Evolutionary conservation across 2,113 vertebrate species (phyloP).

Genomic region (Melanerpes aurifrons): DNA sequence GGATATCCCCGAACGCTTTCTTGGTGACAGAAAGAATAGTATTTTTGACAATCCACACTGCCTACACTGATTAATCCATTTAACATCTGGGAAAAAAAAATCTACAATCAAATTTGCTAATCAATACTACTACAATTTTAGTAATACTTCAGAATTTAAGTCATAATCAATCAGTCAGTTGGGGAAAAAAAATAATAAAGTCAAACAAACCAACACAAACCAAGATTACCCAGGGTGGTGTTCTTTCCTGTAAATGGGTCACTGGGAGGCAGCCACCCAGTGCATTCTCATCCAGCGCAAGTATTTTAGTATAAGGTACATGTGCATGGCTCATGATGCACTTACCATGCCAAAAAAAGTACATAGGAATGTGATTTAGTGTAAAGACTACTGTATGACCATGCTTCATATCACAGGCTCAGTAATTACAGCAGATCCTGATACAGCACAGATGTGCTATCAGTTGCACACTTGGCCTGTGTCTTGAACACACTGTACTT

Average conservation of each 20-base stretch:
- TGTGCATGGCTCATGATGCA: not conserved
- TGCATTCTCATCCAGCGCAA: not conserved
- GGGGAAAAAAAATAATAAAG: not conserved
- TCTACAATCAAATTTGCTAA: not conserved
- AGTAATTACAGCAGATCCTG: not conserved
- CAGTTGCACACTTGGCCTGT: not conserved
- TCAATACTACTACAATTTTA: not conserved
- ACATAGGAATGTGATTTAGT: accelerated
- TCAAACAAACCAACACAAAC: not conserved
- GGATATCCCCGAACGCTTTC: conserved; percentile 90
- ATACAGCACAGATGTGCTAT: not conserved
- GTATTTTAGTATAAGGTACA: not conserved
- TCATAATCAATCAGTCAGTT: not conserved
- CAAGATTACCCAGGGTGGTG: not conserved
- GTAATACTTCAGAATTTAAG: not conserved
- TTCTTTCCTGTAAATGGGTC: not conserved
- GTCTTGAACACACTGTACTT: not conserved
- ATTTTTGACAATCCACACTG: conserved; percentile 92
- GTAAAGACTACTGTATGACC: not conserved
- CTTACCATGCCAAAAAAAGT: not conserved
- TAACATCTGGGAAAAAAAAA: conserved; percentile 75
- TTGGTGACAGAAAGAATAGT: conserved; percentile 87
- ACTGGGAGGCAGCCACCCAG: not conserved
- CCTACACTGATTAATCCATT: conserved; percentile 87
- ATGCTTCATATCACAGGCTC: not conserved